Evolutionary conservation across 2,797 vertebrate species (phyloP), one percentile per base, ranked within the genome.

Genomic region (Lacerta viridis): DNA sequence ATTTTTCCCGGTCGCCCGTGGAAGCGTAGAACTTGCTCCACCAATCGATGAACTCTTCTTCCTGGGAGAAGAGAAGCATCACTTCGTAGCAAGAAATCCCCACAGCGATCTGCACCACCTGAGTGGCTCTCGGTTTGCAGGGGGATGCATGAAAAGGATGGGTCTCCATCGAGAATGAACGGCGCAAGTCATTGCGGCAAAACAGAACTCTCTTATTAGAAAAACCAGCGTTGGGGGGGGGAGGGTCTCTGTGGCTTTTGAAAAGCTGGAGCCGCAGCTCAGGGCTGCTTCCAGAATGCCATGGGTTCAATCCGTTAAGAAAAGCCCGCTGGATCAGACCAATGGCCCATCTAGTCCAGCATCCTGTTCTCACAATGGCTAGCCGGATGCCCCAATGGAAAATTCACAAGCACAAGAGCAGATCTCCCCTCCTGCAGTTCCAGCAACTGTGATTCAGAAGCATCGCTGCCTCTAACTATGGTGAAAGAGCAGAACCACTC

Each of bases 1-100:
- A 99, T 89, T 98, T 99, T 80, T 98, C 97, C 7, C 95, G 98
- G 91, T 99, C 98, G 87, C 98, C 98, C 0, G 90, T 96, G 0
- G 99, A 99, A 9, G 98, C 98, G 0, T 98, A 99, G 90, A 99
- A 99, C 92, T 99, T 99, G 94, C 99, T 99, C 99, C 99, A 99
- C 99, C 99, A 99, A 92, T 99, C 99, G 27, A 99, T 98, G 94
- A 98, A 98, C n/a, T 99, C 99, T 83, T 99, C 99, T 75, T 97
- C 98, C 99, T 99, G 94, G 5, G 0, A 87, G 77, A 90, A 59
- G 78, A 11, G 36, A 59, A 2, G 3, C 72, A 3, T 15, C 20
- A 3, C 27, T 43, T 27, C 18, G 5, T 9, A 33, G 13, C 59
- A 66, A 33, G 41, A 64, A 1, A 59, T 18, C 39, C 0, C 9